Base-by-base conservation (phyloP, 2,888 invertebrate genomes). In the Lycocerus yunnanus region DNA sequence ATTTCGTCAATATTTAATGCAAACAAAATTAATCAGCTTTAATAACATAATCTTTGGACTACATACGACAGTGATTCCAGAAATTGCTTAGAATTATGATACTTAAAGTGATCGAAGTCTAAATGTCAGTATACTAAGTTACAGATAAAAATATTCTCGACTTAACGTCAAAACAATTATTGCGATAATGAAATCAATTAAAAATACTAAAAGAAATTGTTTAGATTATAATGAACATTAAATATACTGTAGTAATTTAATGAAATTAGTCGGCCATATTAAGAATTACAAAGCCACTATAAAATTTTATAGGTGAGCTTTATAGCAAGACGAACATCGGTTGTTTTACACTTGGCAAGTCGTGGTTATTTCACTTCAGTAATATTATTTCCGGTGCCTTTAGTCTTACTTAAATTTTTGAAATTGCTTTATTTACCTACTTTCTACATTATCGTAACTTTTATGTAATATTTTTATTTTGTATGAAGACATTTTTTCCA, bases 101-200 rank as follows among this genome's bases (percentile, higher is more conserved):
- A 18, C 18, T 18, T 6, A 63, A 18, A 18, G n/a, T 8, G 61
- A 63, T 63, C 18, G 20, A 63, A 63, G 61, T 63, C 61, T 20
- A 63, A 63, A 63, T 63, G 61, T 63, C 61, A 63, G 61, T 63
- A 63, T 16, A 63, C 61, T 63, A 63, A 63, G 13, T 18, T 18
- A 63, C 13, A 8, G 61, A 63, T 63, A 63, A 63, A 63, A 63
- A 20, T 13, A 14, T 18, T 18, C 18, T 63, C 61, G n/a, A 15
- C 13, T 18, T 18, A 18, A 63, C 20, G 61, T 63, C 61, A 63
- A 63, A 63, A 63, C 61, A 63, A 63, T 63, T 8, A 18, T 15
- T 20, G 61, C 20, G 15, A 18, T 18, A 18, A 18, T 63, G 20
- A 3, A 63, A 43, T 43, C 43, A 43, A 43, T 43, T 43, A 43